phyloP scores from a whole-genome alignment of 2,888 invertebrate species.

The Spialia ferax region DNA sequence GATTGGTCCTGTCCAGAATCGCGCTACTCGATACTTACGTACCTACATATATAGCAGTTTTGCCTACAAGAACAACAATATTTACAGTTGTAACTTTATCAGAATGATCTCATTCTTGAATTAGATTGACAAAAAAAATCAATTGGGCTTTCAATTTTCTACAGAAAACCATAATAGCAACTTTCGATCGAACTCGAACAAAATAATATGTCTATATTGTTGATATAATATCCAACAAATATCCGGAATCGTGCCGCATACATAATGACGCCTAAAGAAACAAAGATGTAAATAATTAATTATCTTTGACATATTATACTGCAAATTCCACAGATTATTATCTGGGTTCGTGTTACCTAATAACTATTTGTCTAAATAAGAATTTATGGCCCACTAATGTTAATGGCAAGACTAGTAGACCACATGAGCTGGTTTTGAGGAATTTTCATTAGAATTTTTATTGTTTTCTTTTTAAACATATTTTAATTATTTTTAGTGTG shows the following conservation, averaged over 20 bases:
- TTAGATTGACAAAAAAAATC: too few relatives aligned
- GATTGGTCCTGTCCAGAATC: too few relatives aligned
- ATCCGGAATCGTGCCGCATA: slow-evolving; percentile 47
- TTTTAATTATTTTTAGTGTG: slow-evolving; percentile 27
- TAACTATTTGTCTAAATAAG: slow-evolving; percentile 81
- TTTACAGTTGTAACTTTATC: too few relatives aligned
- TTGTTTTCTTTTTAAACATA: slow-evolving; percentile 65
- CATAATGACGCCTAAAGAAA: slow-evolving; percentile 43
- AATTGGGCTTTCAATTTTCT: too few relatives aligned
- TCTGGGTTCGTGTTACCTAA: slow-evolving; percentile 64
- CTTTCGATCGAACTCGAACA: too few relatives aligned
- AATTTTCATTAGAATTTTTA: slow-evolving; percentile 78
- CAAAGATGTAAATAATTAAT: slow-evolving; percentile 67
- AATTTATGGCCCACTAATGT: slow-evolving; percentile 77
- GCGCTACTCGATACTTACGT: too few relatives aligned
- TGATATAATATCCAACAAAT: slow-evolving; percentile 32
- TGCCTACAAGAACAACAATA: too few relatives aligned
- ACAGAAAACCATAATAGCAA: too few relatives aligned
- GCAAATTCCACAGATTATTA: slow-evolving; percentile 66
- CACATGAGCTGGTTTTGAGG: slow-evolving; percentile 74
- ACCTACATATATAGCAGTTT: too few relatives aligned
- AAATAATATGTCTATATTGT: not conserved
- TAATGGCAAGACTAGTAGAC: slow-evolving; percentile 72
- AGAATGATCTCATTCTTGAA: too few relatives aligned
- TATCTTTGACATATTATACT: slow-evolving; percentile 64